Conservation (phyloP, 1,140 invertebrate species). For the Rhopalosiphum maidis region DNA sequence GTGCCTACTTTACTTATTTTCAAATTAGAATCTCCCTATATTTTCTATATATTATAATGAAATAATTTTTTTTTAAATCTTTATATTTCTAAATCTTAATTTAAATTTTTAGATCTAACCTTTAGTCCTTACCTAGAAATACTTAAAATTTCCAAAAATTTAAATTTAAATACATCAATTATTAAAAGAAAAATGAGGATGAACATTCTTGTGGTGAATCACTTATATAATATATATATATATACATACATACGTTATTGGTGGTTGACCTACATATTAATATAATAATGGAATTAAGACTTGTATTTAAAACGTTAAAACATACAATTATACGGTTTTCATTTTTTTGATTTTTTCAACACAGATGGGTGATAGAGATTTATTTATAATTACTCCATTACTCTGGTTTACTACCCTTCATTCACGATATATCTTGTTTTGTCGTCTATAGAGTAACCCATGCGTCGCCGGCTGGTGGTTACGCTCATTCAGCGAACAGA, state of each 20-base stretch:
- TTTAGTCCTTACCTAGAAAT: not conserved
- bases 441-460: conserved; percentile 70
- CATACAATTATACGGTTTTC: not conserved
- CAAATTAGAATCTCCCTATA: not conserved
- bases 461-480: conserved; percentile 78
- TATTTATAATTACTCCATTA: not conserved
- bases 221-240: not conserved
- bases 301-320: not conserved
- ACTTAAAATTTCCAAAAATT: not conserved
- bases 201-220: not conserved
- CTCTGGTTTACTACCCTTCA: not conserved
- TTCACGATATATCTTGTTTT: not conserved
- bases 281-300: not conserved
- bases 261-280: not conserved
- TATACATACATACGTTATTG: not conserved
- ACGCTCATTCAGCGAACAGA: conserved; percentile 72
- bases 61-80: not conserved
- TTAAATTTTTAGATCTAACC: not conserved
- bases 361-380: not conserved
- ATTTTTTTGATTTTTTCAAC: not conserved
- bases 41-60: not conserved
- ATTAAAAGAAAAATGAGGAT: not conserved
- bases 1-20: not conserved
- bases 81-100: not conserved
- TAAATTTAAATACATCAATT: not conserved